Conservation (phyloP, 2,113 vertebrate species). For the Taxidea taxus region DNA sequence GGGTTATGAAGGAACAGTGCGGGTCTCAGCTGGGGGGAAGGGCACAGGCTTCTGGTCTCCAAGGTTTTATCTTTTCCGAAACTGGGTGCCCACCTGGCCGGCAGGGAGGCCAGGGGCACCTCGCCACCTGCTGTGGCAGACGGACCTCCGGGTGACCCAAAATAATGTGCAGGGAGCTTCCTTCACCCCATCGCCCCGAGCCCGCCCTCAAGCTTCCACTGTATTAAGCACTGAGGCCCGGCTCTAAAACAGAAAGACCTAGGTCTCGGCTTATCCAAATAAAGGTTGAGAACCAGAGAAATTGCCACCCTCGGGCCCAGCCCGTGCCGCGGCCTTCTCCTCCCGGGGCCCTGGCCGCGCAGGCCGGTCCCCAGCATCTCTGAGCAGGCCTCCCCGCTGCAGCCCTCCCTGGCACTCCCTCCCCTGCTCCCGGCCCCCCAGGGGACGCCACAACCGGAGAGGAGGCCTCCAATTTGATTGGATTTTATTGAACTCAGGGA, state of each 20-base stretch:
- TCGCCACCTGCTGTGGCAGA: neutral
- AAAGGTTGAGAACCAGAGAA: neutral
- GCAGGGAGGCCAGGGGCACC: neutral
- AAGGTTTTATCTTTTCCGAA: neutral
- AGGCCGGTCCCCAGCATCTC: accelerated
- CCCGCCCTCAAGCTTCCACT: neutral
- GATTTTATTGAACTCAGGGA: neutral
- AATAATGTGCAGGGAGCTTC: neutral
- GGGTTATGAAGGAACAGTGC: neutral
- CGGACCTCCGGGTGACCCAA: neutral
- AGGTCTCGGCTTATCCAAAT: neutral
- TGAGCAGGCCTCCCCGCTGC: neutral
- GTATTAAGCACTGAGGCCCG: neutral
- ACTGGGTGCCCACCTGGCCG: neutral
- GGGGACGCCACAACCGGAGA: neutral
- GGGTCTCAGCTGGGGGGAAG: neutral
- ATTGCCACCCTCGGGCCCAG: neutral
- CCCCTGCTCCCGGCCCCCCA: too few species aligned
- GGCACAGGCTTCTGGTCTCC: neutral
- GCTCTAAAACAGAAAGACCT: neutral
- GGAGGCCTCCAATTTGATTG: neutral
- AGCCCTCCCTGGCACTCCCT: neutral
- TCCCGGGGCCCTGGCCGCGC: neutral
- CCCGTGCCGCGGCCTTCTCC: neutral
- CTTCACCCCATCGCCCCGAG: neutral